Conservation (phyloP, 2,797 vertebrate species). For the Pogoniulus pusillus region DNA sequence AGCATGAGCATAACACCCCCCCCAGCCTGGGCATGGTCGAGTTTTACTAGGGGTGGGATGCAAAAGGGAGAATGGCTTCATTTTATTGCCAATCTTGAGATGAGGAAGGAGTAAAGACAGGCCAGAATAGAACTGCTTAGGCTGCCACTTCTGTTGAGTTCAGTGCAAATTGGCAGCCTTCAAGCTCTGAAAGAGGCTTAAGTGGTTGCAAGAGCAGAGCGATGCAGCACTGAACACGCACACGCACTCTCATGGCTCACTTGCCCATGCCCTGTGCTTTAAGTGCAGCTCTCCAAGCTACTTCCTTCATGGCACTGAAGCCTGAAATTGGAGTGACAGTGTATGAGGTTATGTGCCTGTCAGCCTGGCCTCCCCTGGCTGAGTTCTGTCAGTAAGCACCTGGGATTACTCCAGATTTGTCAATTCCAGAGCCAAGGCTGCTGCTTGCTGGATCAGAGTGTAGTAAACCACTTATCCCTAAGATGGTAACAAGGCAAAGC, state of each 20-base stretch:
- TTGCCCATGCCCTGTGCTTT: background rate
- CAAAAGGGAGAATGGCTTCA: background rate
- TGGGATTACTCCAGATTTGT: slow-evolving; percentile 38
- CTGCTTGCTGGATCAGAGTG: background rate
- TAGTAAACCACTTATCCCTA: slow-evolving; percentile 28
- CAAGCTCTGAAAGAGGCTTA: background rate
- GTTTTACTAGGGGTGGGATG: background rate
- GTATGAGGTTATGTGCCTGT: slow-evolving; percentile 44
- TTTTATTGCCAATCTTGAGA: background rate
- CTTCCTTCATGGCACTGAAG: slow-evolving; percentile 18
- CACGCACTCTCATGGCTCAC: background rate
- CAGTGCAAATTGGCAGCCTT: background rate
- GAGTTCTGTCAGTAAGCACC: slow-evolving; percentile 23
- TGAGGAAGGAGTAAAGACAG: background rate
- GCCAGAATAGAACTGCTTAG: background rate
- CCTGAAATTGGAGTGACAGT: slow-evolving; percentile 45
- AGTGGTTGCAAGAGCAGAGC: background rate
- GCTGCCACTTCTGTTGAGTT: background rate
- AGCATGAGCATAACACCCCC: background rate
- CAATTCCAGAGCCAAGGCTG: background rate
- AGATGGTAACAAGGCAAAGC: slow-evolving; percentile 23
- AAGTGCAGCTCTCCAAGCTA: slow-evolving; percentile 17
- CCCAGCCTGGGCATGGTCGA: background rate
- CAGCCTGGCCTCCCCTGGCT: background rate
- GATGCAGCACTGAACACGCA: background rate